Conservation (phyloP, 2,113 vertebrate species). For the Alexandromys fortis region DNA sequence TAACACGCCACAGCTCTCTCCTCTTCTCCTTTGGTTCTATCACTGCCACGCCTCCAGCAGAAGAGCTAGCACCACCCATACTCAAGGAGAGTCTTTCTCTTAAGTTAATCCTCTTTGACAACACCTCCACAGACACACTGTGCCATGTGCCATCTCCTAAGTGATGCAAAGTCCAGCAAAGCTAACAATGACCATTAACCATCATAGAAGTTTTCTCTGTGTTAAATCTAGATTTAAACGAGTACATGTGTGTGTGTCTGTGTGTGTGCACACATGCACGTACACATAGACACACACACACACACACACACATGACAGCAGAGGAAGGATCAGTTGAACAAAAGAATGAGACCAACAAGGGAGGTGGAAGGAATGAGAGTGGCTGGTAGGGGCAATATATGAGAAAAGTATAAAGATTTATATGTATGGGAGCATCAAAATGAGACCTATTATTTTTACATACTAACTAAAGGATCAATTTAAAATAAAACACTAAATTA, state of each 20-base stretch:
- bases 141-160: not conserved
- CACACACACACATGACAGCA: accelerated
- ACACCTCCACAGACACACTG: not conserved
- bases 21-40: not conserved
- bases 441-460: not conserved
- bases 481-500: not conserved
- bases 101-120: not conserved
- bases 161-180: not conserved
- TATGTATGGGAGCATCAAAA: not conserved
- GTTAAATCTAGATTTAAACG: not conserved
- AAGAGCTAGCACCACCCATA: not conserved
- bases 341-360: not conserved
- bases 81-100: not conserved
- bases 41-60: not conserved
- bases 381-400: not conserved
- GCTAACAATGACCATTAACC: not conserved
- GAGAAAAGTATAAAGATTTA: not conserved
- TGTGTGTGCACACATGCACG: no score
- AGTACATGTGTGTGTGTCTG: not conserved
- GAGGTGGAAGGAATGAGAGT: not conserved
- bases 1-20: not conserved
- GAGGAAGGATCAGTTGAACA: not conserved
- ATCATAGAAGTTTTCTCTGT: not conserved
- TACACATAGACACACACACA: no score
- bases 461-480: not conserved